These are phyloP conservation scores for Phainopepla nitens DNA, from an alignment of 2,113 vertebrate genomes.

Conservation along the genomic window DNA sequence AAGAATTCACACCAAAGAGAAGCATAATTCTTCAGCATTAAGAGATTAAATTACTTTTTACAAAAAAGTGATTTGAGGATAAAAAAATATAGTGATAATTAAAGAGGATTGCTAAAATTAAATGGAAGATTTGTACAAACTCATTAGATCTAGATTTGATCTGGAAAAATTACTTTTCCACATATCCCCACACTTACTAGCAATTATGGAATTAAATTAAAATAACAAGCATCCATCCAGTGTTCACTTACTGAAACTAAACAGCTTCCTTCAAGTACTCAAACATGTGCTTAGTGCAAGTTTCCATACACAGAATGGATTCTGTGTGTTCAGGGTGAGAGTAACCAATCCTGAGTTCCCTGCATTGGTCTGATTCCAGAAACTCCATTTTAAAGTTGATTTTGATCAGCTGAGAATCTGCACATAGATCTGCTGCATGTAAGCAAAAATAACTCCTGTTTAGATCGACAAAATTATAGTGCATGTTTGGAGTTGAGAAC, in stretches of 20 bases:
- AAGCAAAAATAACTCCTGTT: not conserved
- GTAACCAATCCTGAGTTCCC: not conserved
- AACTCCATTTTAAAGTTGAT: not conserved
- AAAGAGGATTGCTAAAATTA: constrained; percentile 18
- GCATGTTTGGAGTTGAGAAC: not conserved
- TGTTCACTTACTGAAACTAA: not conserved
- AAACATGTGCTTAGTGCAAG: not conserved
- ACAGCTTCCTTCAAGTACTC: not conserved
- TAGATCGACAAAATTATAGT: not conserved
- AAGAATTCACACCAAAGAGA: not conserved
- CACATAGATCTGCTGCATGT: not conserved
- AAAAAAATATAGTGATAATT: not conserved
- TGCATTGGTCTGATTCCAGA: not conserved
- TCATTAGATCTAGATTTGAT: not conserved
- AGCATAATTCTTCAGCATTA: not conserved
- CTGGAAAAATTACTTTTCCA: not conserved
- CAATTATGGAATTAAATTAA: constrained; percentile 14
- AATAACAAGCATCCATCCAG: not conserved
- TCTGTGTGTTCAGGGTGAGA: rapidly evolving
- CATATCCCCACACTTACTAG: not conserved
- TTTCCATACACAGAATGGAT: not conserved
- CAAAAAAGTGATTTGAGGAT: not conserved
- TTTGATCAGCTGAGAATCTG: not conserved
- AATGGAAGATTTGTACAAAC: not conserved
- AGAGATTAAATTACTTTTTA: not conserved